These are phyloP conservation scores for Gonioctena quinquepunctata DNA, from an alignment of 1,140 invertebrate species.

Conservation along the genomic window DNA sequence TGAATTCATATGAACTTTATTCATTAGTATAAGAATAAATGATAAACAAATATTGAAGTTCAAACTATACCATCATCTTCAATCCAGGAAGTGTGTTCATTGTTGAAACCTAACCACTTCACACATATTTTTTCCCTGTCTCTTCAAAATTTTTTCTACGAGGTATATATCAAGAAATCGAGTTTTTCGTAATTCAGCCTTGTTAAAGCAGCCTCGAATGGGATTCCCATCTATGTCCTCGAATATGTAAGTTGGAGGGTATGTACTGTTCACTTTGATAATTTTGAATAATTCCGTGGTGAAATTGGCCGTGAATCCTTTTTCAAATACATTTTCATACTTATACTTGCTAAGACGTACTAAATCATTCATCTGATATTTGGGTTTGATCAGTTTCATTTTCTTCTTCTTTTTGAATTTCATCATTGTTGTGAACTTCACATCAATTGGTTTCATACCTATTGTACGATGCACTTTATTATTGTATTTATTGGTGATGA, in stretches of 20 bases:
- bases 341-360: slow-evolving; percentile 54
- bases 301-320: slow-evolving; percentile 55
- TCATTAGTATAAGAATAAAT: too few species aligned
- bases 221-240: slow-evolving; percentile 42
- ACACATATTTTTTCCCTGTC: slow-evolving; percentile 48
- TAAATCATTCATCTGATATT: slow-evolving; percentile 48
- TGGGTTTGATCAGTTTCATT: slow-evolving; percentile 18
- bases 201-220: slow-evolving; percentile 52
- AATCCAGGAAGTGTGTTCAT: slow-evolving; percentile 24
- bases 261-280: slow-evolving; percentile 38
- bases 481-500: slow-evolving; percentile 48
- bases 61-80: not conserved
- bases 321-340: slow-evolving; percentile 52
- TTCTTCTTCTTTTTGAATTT: slow-evolving; percentile 32
- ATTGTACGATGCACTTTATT: slow-evolving; percentile 49
- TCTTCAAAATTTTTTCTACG: slow-evolving; percentile 49
- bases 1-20: too few species aligned
- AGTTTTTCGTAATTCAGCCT: slow-evolving; percentile 46
- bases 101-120: slow-evolving; percentile 50
- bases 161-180: slow-evolving; percentile 47
- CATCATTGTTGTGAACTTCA: slow-evolving; percentile 31
- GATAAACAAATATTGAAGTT: not conserved
- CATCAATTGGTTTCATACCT: slow-evolving; percentile 40
- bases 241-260: slow-evolving; percentile 49
- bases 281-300: slow-evolving; percentile 54